A percentile compares a stretch with the other conserved stretches of the same genome.
These are phyloP conservation scores for Mellilla xanthometata DNA, from an alignment of 2,888 invertebrate species.

Conservation along the genomic window DNA sequence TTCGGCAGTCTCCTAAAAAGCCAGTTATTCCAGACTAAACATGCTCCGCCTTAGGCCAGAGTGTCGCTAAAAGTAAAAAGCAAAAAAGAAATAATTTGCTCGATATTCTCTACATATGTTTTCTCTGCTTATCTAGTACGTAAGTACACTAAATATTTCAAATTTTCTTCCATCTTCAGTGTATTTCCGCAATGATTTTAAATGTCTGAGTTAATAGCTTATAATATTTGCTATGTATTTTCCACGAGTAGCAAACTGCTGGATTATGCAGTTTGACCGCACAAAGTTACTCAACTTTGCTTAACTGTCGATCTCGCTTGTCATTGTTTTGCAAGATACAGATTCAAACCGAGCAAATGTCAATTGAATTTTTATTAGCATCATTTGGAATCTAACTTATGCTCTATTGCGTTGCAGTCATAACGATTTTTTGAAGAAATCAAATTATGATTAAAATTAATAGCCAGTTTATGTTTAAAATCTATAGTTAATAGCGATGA, in stretches of 20 bases:
- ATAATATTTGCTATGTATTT: constrained; percentile 30
- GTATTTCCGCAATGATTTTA: too few relatives aligned
- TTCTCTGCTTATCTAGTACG: too few relatives aligned
- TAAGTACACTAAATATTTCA: too few relatives aligned
- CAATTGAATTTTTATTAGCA: constrained; percentile 9
- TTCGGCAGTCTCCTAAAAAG: too few relatives aligned
- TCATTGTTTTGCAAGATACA: constrained; percentile 15
- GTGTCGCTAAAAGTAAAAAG: too few relatives aligned
- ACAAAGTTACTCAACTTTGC: constrained; percentile 29
- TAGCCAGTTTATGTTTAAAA: constrained; percentile 1
- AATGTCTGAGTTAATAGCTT: too few relatives aligned
- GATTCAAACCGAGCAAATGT: not conserved
- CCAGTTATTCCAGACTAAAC: too few relatives aligned
- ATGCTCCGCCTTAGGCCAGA: too few relatives aligned
- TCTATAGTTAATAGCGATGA: not conserved
- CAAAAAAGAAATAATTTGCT: constrained; percentile 27
- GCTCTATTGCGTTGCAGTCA: constrained; percentile 11
- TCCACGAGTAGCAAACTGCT: constrained; percentile 41
- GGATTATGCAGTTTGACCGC: constrained; percentile 25
- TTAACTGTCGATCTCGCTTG: constrained; percentile 27
- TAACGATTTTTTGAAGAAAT: not conserved
- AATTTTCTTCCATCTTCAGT: too few relatives aligned
- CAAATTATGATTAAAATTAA: constrained; percentile 3
- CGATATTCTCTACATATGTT: constrained; percentile 15
- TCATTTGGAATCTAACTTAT: constrained; percentile 17